Base-by-base conservation (phyloP, 2,113 vertebrate species). In the Cyanoramphus novaezelandiae region DNA sequence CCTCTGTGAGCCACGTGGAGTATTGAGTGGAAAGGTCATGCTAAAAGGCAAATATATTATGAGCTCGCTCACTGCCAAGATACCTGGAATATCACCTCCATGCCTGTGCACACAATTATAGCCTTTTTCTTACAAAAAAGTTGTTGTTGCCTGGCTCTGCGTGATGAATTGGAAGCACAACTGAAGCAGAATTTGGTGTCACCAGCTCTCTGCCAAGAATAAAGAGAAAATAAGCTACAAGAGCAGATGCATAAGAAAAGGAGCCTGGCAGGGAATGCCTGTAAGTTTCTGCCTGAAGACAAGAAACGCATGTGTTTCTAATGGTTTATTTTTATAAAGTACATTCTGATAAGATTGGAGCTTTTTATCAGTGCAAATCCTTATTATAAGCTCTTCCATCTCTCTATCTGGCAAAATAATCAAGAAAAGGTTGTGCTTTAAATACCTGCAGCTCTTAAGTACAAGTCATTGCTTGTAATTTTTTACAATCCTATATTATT, bases 401-500 rank as follows among this genome's bases (percentile, higher is more conserved):
- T 86, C 64, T 88, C 41, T 78, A 7, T 86, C 75, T 92, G 64
- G 60, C 5, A 88, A 96, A 95, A 90, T n/a, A 92, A 90, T 81
- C 64, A 92, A 43, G 46, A 49, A 60, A 79, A 86, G 0, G 0
- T 74, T 68, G 27, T 55, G 33, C 3, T 90, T 81, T 67, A 60
- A 75, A 55, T 78, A 86, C 55, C 60, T 88, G 47, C 35, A 78
- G 47, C 33, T 83, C 60, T 71, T 71, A 77, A 90, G 33, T 50
- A 64, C 39, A 92, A 95, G 64, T 63, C 68, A 52, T 82, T 63
- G 17, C 60, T 78, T 86, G 76, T 41, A 92, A 81, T 49, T 18
- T 92, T 96, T 94, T 93, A 88, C 72, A 88, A 7, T 74, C 33
- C 55, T 81, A 19, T 90, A 55, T 67, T 93, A 80, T 90, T 97